Conservation (phyloP, 1,140 invertebrate genomes). For the Drosophila sechellia region DNA sequence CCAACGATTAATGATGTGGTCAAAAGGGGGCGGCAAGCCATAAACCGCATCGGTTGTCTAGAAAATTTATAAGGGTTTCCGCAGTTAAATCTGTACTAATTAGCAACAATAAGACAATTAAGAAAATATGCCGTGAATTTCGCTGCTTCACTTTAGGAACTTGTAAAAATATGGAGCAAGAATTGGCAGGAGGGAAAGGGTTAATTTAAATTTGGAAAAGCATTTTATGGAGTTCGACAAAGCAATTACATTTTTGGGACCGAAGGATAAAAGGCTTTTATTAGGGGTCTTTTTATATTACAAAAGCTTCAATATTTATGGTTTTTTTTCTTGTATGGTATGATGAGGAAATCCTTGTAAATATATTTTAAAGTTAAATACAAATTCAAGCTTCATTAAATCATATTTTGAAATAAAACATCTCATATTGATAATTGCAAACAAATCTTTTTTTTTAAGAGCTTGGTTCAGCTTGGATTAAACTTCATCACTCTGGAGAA, state of each 20-base stretch:
- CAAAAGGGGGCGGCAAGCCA: slow-evolving; percentile 35
- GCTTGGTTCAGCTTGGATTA: not conserved
- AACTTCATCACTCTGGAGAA: not conserved
- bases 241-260: slow-evolving; percentile 1
- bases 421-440: not conserved
- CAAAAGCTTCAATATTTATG: not conserved
- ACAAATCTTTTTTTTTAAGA: not conserved
- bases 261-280: no score
- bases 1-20: slow-evolving; percentile 70
- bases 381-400: not conserved
- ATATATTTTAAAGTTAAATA: not conserved
- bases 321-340: no score
- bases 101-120: slow-evolving; percentile 72
- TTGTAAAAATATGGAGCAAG: slow-evolving; percentile 24
- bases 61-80: slow-evolving; percentile 50
- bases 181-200: slow-evolving; percentile 9
- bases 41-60: slow-evolving; percentile 68
- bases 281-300: not conserved
- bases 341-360: no score
- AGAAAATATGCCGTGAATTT: slow-evolving; percentile 55
- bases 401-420: no score
- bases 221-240: slow-evolving; percentile 12
- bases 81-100: slow-evolving; percentile 70
- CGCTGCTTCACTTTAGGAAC: not conserved
- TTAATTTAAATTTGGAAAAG: slow-evolving; percentile 23